A percentile compares a stretch with the other conserved stretches of the same genome.
These are phyloP conservation scores for Pantherophis guttatus DNA, from an alignment of 2,113 vertebrate genomes.

Conservation along the genomic window DNA sequence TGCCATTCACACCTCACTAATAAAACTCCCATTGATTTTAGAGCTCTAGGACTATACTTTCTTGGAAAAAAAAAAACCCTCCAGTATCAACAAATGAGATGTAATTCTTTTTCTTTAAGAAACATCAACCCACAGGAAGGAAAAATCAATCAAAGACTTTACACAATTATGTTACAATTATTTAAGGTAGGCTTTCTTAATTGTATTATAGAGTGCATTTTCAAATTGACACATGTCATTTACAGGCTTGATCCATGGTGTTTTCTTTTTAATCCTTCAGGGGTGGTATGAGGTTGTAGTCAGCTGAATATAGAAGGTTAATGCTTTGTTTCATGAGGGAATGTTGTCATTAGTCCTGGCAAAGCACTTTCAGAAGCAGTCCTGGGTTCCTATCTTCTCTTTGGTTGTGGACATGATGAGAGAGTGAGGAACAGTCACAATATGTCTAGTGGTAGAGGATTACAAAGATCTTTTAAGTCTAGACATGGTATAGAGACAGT, in stretches of 20 bases:
- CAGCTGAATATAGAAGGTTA: background rate
- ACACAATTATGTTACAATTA: background rate
- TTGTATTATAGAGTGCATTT: background rate
- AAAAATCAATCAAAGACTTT: background rate
- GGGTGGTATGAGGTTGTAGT: background rate
- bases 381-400: background rate
- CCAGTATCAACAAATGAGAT: background rate
- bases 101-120: background rate
- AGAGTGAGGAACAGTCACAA: background rate
- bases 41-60: background rate
- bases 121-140: background rate
- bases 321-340: background rate
- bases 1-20: background rate
- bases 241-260: background rate
- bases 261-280: background rate
- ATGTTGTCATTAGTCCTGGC: background rate
- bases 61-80: background rate
- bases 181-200: background rate
- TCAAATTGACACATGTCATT: background rate
- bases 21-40: background rate
- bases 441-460: background rate
- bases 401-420: background rate
- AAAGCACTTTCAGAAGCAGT: background rate
- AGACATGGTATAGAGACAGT: background rate
- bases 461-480: background rate